Conservation (phyloP, 2,113 vertebrate genomes). For the Axis porcinus region DNA sequence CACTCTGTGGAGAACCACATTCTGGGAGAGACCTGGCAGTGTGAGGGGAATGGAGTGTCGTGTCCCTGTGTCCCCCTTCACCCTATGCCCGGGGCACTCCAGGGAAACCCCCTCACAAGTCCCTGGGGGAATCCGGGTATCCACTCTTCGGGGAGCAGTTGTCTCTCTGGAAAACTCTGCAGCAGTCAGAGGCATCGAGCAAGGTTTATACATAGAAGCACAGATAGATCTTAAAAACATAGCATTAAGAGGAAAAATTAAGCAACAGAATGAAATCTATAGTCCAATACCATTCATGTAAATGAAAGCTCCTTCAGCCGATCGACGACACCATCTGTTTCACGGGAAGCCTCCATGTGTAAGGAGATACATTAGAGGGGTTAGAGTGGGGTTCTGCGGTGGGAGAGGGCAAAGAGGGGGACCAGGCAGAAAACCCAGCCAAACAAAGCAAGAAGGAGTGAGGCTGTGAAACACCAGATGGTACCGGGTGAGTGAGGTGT, state of each 20-base stretch:
- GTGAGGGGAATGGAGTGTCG: accelerated
- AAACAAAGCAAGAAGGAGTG: background rate
- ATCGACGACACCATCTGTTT: background rate
- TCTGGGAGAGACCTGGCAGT: background rate
- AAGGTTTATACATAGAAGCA: background rate
- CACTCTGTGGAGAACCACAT: accelerated
- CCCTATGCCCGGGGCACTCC: background rate
- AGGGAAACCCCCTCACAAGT: accelerated
- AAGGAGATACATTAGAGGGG: background rate
- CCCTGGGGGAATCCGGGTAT: accelerated
- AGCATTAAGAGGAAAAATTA: constrained; percentile 31
- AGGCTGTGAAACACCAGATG: accelerated
- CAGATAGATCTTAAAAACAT: constrained; percentile 34
- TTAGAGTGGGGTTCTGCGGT: background rate
- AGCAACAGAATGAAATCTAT: constrained; percentile 52
- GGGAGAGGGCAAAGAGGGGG: background rate
- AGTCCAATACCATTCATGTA: constrained; percentile 53
- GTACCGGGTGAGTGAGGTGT: accelerated
- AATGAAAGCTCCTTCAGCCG: constrained; percentile 40
- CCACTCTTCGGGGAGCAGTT: accelerated
- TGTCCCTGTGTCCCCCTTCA: accelerated
- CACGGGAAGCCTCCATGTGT: background rate
- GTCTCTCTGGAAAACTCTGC: background rate
- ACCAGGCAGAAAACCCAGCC: background rate
- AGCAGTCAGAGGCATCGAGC: background rate